These are phyloP conservation scores for Abrostola tripartita DNA, from an alignment of 2,888 invertebrate species.

Conservation along the genomic window DNA sequence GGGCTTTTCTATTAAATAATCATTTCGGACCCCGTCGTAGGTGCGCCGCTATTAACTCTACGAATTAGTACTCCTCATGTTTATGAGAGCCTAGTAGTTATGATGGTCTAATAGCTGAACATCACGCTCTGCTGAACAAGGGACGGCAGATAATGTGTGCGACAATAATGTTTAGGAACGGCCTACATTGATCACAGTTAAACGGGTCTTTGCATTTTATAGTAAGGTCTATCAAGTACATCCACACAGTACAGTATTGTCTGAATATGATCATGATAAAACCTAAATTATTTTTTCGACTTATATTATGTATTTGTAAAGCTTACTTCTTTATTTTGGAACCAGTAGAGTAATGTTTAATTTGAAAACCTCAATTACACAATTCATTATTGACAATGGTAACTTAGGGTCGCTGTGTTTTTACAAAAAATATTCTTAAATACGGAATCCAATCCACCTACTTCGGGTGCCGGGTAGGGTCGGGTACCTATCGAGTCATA, in stretches of 20 bases:
- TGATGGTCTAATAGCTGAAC: conserved; percentile 27
- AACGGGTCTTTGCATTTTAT: too few species aligned
- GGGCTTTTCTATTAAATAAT: conserved; percentile 83
- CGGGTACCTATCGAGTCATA: conserved; percentile 67
- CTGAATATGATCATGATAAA: too few species aligned
- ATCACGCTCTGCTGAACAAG: conserved; percentile 24
- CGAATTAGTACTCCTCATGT: conserved; percentile 69
- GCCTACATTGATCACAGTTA: too few species aligned
- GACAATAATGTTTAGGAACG: too few species aligned
- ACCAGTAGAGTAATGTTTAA: too few species aligned
- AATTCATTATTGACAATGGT: neutral
- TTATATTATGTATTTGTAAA: too few species aligned
- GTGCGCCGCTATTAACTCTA: conserved; percentile 75
- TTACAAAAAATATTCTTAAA: conserved; percentile 56
- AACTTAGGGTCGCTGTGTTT: conserved; percentile 9
- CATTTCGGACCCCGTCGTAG: conserved; percentile 77
- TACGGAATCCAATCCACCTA: conserved; percentile 64
- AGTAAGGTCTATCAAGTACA: too few species aligned
- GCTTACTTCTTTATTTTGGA: too few species aligned
- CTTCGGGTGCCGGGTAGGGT: conserved; percentile 51
- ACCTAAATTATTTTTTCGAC: too few species aligned
- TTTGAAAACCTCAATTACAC: too few species aligned
- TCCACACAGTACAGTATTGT: too few species aligned
- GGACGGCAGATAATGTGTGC: too few species aligned
- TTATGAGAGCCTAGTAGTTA: conserved; percentile 57